These are phyloP conservation scores for Colius striatus DNA, from an alignment of 2,113 vertebrate species.

Conservation along the genomic window DNA sequence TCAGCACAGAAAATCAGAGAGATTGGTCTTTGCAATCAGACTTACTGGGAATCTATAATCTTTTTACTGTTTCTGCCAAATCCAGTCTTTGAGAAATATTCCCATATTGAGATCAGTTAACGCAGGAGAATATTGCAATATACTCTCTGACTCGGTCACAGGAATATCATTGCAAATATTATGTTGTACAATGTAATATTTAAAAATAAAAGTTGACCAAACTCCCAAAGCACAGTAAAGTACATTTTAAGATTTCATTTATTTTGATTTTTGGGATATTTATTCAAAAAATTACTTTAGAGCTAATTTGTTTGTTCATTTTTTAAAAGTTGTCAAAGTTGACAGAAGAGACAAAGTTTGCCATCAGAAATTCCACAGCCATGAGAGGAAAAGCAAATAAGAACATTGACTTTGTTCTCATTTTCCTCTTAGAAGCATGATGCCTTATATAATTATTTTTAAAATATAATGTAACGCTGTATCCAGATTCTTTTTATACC, in stretches of 20 bases:
- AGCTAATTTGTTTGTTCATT: not conserved
- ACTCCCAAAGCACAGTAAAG: rapidly evolving
- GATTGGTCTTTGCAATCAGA: not conserved
- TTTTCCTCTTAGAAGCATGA: too few relatives aligned
- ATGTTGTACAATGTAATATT: not conserved
- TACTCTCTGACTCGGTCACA: not conserved
- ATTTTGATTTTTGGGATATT: not conserved
- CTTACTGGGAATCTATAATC: not conserved
- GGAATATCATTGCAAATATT: not conserved
- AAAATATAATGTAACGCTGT: too few relatives aligned
- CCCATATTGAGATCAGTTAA: not conserved
- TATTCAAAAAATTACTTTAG: not conserved
- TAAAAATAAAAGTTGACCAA: not conserved
- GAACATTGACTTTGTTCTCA: too few relatives aligned
- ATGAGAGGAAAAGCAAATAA: too few relatives aligned
- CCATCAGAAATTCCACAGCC: too few relatives aligned
- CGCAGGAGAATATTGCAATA: not conserved
- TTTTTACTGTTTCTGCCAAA: not conserved
- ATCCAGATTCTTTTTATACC: not conserved
- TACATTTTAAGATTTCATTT: not conserved
- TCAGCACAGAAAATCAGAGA: rapidly evolving
- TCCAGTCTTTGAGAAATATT: not conserved
- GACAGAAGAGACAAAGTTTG: not conserved
- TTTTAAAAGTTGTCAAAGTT: not conserved
- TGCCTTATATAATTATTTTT: too few relatives aligned